Evolutionary conservation across 2,113 vertebrate genomes (phyloP).

Genomic region (Isichthys henryi): DNA sequence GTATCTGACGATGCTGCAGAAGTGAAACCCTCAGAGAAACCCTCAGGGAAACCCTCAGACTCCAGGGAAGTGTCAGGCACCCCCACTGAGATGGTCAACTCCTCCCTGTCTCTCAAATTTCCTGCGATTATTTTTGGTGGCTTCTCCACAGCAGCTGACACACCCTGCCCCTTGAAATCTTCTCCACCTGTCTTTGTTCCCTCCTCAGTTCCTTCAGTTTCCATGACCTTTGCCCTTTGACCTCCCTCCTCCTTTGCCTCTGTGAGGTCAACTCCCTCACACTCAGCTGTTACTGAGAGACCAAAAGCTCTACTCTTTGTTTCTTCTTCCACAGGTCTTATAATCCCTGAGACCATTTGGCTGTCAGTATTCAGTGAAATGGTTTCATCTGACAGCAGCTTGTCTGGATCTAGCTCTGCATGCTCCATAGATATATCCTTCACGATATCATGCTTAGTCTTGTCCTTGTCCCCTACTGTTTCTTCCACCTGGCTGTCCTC

Average conservation of each 20-base stretch:
- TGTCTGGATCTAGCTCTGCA: not conserved
- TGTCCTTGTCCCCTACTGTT: not conserved
- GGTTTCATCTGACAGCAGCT: slow-evolving; percentile 2
- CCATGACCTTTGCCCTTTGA: slow-evolving; percentile 20
- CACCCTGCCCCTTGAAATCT: not conserved
- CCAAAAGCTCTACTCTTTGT: slow-evolving; percentile 18
- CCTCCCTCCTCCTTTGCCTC: slow-evolving; percentile 13
- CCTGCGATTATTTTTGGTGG: not conserved
- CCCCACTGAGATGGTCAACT: not conserved
- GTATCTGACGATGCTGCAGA: not conserved
- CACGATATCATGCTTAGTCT: slow-evolving; percentile 8
- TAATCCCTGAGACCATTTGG: slow-evolving; percentile 3
- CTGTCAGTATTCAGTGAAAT: slow-evolving; percentile 10
- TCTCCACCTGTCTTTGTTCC: not conserved
- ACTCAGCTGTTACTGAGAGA: slow-evolving; percentile 22
- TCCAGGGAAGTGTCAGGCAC: not conserved
- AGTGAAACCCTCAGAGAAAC: not conserved
- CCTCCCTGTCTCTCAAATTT: slow-evolving; percentile 14
- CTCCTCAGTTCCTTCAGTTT: not conserved
- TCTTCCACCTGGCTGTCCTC: not conserved
- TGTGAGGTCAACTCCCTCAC: slow-evolving; percentile 13
- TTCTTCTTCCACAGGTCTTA: slow-evolving; percentile 18
- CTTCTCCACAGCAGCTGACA: slow-evolving; percentile 18
- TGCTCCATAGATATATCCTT: slow-evolving; percentile 22
- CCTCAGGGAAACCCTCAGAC: not conserved